Evolutionary conservation across 2,113 vertebrate genomes (phyloP).

Genomic region (Atrichornis clamosus): DNA sequence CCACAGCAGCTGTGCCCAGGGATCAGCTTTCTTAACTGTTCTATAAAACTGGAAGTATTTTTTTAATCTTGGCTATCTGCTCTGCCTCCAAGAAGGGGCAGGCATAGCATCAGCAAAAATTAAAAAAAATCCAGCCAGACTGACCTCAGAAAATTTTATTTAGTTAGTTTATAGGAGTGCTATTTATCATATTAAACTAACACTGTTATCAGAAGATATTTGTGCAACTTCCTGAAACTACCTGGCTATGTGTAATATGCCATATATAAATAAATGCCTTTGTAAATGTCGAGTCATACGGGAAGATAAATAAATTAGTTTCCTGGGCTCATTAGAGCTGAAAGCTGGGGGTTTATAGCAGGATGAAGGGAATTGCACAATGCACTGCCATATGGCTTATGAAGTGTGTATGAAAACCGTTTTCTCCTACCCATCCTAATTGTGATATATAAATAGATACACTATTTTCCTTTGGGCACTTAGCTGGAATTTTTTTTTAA

Average conservation of each 20-base stretch:
- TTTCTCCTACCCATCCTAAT: slow-evolving; percentile 18
- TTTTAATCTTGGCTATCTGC: background rate
- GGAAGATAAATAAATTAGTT: slow-evolving; percentile 21
- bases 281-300: background rate
- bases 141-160: background rate
- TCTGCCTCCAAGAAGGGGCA: background rate
- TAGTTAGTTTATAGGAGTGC: background rate
- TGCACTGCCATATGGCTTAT: slow-evolving; percentile 5
- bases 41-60: background rate
- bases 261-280: background rate
- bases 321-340: slow-evolving; percentile 10
- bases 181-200: background rate
- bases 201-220: background rate
- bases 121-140: background rate
- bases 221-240: background rate
- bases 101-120: background rate
- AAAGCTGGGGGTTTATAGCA: background rate
- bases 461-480: background rate
- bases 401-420: slow-evolving; percentile 25
- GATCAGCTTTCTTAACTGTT: background rate
- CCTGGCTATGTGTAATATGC: background rate
- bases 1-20: background rate
- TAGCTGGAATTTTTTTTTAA: background rate
- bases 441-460: background rate
- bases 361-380: background rate